Conservation (phyloP, 2,888 invertebrate species). For the Toxonevra muliebris region DNA sequence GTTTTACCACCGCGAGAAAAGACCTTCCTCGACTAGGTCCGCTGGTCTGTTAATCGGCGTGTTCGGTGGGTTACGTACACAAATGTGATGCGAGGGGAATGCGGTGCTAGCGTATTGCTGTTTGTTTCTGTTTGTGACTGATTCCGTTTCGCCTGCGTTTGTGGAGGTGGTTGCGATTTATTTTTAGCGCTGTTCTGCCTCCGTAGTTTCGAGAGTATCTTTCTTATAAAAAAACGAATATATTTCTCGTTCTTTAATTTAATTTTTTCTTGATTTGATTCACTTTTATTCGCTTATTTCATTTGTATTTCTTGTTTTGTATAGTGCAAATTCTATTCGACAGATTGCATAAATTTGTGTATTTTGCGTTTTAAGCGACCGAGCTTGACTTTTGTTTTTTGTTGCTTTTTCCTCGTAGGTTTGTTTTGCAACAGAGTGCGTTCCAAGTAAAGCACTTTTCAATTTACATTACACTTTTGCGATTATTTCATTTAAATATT, state of each 20-base stretch:
- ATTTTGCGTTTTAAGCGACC: no score
- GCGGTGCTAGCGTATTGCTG: not conserved
- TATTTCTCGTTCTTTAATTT: not conserved
- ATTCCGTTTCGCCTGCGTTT: slow-evolving; percentile 27
- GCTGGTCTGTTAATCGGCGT: no score
- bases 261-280: not conserved
- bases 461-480: no score
- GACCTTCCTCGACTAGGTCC: not conserved
- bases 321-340: no score
- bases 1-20: not conserved
- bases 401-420: no score
- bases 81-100: not conserved
- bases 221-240: not conserved
- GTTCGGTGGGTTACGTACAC: no score
- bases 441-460: no score
- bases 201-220: slow-evolving; percentile 34
- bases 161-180: slow-evolving; percentile 46
- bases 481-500: no score
- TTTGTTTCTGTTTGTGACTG: slow-evolving; percentile 30
- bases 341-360: no score
- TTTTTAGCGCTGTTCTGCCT: slow-evolving; percentile 51
- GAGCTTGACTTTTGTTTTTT: no score
- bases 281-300: not conserved
- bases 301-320: no score
- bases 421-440: no score